Percentiles rank a stretch among this genome's conserved stretches.
These are phyloP conservation scores for Akabosia matsudoensis DNA, from an alignment of 1,140 invertebrate genomes.

Conservation along the genomic window DNA sequence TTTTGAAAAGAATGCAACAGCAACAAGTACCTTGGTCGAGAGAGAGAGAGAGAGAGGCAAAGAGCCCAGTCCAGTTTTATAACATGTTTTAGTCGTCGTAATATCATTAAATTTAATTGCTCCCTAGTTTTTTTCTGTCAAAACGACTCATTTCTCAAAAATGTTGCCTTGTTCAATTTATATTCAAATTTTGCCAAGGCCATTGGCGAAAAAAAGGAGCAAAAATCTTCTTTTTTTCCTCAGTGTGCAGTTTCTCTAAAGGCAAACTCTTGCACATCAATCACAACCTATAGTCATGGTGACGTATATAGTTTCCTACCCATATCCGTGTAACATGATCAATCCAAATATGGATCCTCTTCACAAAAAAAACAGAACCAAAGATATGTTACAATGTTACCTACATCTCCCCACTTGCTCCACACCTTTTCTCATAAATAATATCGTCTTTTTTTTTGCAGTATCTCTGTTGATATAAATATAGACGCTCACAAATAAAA, in stretches of 20 bases:
- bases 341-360: background rate
- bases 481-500: too few species aligned
- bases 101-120: background rate
- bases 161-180: slow-evolving; percentile 14
- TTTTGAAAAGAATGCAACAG: background rate
- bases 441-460: too few species aligned
- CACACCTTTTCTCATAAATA: too few species aligned
- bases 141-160: background rate
- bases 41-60: too few species aligned
- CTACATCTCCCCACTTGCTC: too few species aligned
- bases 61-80: background rate
- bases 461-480: too few species aligned
- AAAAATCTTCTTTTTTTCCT: background rate
- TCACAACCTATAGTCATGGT: background rate
- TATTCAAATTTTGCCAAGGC: slow-evolving; percentile 13
- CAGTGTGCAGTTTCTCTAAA: too few species aligned
- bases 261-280: too few species aligned
- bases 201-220: background rate
- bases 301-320: background rate
- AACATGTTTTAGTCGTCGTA: background rate
- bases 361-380: too few species aligned
- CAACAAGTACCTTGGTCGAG: too few species aligned
- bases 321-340: background rate
- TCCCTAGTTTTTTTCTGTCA: background rate
- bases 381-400: too few species aligned